Evolutionary conservation across 2,797 vertebrate genomes (phyloP).

Genomic region (Phylloscopus collybita): DNA sequence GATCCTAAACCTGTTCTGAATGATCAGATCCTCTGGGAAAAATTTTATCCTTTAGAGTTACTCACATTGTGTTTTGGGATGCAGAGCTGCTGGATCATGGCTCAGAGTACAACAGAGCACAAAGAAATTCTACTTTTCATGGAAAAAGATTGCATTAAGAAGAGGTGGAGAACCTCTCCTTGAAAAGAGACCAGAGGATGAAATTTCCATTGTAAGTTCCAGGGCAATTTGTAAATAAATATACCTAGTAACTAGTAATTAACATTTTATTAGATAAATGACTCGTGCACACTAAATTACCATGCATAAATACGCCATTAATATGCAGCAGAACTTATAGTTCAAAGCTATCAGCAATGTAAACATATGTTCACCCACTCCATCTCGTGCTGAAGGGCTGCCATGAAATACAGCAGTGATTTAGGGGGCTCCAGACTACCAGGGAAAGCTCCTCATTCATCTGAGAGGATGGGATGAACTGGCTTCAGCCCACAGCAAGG

Average conservation of each 20-base stretch:
- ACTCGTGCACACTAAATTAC: conserved; percentile 73
- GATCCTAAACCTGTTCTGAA: background rate
- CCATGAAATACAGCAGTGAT: background rate
- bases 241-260: conserved; percentile 76
- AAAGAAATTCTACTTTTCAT: background rate
- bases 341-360: conserved; percentile 75
- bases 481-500: background rate
- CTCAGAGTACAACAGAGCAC: background rate
- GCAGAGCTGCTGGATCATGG: background rate
- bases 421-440: background rate
- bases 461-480: background rate
- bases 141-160: background rate
- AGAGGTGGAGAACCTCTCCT: background rate
- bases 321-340: conserved; percentile 76
- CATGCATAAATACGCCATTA: conserved; percentile 73
- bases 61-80: background rate
- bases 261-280: conserved; percentile 79
- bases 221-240: conserved; percentile 73
- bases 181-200: background rate
- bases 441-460: background rate
- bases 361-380: conserved; percentile 74
- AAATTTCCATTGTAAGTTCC: conserved; percentile 52
- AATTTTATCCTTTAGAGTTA: background rate
- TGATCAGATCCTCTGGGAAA: background rate
- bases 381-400: conserved; percentile 19